Evolutionary conservation across 2,113 vertebrate species (phyloP).

Genomic region (Otus sunia): DNA sequence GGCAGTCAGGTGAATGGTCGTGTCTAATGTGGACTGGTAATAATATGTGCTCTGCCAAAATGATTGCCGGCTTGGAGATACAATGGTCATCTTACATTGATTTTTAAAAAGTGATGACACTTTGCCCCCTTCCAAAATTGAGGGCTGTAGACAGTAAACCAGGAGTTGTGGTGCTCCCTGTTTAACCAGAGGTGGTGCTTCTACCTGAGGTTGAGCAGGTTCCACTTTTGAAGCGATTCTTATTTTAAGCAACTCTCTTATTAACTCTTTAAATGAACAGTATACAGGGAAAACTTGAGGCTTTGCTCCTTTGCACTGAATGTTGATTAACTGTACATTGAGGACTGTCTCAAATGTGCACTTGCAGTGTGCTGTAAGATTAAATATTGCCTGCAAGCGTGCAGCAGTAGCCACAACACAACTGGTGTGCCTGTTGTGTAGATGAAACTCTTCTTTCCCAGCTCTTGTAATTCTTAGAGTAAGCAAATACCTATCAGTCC

Average conservation of each 20-base stretch:
- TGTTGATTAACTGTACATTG: neutral
- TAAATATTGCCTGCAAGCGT: neutral
- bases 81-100: neutral
- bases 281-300: neutral
- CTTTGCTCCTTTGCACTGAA: neutral
- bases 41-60: neutral
- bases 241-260: neutral
- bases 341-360: neutral
- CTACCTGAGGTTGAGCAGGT: neutral
- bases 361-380: neutral
- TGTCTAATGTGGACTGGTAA: neutral
- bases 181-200: neutral
- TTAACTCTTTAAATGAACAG: neutral
- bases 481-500: accelerated
- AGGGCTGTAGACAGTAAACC: neutral
- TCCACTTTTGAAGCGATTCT: neutral
- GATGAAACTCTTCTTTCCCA: neutral
- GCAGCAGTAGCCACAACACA: neutral
- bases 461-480: neutral
- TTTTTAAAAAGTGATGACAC: neutral
- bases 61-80: neutral
- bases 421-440: accelerated
- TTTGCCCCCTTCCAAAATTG: neutral
- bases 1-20: neutral
- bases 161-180: neutral